Evolutionary conservation across 2,113 vertebrate species (phyloP).

Genomic region (Mesitornis unicolor): DNA sequence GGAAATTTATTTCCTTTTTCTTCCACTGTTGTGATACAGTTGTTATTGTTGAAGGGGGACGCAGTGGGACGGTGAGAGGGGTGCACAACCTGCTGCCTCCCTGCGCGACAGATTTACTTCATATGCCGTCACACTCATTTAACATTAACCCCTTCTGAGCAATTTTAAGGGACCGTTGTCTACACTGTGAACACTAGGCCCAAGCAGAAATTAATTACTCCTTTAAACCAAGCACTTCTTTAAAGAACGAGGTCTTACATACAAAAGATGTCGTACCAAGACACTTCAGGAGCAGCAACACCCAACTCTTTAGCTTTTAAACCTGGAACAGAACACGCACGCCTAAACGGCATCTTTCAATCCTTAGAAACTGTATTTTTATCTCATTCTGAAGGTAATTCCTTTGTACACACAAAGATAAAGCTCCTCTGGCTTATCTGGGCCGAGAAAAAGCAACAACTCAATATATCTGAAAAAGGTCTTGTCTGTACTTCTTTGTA

Average conservation of each 20-base stretch:
- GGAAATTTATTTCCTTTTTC: background rate
- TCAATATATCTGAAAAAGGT: background rate
- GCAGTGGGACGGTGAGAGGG: background rate
- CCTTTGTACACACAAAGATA: background rate
- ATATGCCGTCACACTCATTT: background rate
- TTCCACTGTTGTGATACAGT: background rate
- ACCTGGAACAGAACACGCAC: background rate
- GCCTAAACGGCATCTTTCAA: background rate
- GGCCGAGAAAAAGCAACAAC: background rate
- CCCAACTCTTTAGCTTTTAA: background rate
- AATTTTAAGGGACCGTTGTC: background rate
- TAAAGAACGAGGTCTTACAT: background rate
- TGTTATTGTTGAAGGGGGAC: background rate
- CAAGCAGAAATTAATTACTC: background rate
- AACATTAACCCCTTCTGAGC: background rate
- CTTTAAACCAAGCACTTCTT: background rate
- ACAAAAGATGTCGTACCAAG: background rate
- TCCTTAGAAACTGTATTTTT: slow-evolving; percentile 8
- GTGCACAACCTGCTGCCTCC: background rate
- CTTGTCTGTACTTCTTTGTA: background rate
- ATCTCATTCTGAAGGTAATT: background rate
- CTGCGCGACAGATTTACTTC: background rate
- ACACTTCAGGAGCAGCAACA: background rate
- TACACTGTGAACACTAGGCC: background rate
- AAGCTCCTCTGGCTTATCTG: background rate